Base-by-base conservation (phyloP, 2,113 vertebrate genomes). In the Catagonus wagneri region DNA sequence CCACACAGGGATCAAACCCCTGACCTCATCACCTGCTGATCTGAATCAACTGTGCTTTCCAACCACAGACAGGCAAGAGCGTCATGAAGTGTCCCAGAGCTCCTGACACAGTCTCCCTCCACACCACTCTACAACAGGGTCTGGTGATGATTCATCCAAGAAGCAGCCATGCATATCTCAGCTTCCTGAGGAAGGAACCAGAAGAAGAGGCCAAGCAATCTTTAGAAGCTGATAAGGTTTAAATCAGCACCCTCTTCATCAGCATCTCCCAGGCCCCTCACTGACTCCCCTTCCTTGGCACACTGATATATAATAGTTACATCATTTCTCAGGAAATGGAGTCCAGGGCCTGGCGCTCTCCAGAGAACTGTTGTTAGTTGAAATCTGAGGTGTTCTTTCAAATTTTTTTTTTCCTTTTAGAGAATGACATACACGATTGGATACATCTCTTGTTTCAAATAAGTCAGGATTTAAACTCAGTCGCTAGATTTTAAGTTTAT, bases 151-250 rank as follows among this genome's bases (percentile, higher is more conserved):
- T 39, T 94, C 93, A 86, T 52, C 22, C 75, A 74, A 89, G 52
- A 89, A 12, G 39, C 69, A 90, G 22, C 68, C 83, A 58, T 17
- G 12, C 69, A 69, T 60, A 86, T 78, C 95, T 89, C 17, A 27
- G 68, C 83, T 98, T 98, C 97, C 97, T 96, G 94, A 94, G 96
- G 96, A 97, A 97, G 94, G 95, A 97, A 95, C 63, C 50, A 83
- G 69, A 90, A 63, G 32, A 95, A 68, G 34, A 63, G 29, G 17
- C 65, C 68, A 74, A 79, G 29, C 72, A 91, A 39, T 60, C 63
- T 66, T 75, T 50, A 50, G 89, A 87, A n/a, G 29, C 61, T 85
- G 96, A 96, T 96, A 96, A 94, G 83, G 7, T 56, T 72, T 81
- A 91, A 81, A 52, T 29, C 78, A 76, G 79, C 19, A 74, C 32